Evolutionary conservation across 2,888 invertebrate genomes (phyloP).

Genomic region (Caradrina clavipalpis): DNA sequence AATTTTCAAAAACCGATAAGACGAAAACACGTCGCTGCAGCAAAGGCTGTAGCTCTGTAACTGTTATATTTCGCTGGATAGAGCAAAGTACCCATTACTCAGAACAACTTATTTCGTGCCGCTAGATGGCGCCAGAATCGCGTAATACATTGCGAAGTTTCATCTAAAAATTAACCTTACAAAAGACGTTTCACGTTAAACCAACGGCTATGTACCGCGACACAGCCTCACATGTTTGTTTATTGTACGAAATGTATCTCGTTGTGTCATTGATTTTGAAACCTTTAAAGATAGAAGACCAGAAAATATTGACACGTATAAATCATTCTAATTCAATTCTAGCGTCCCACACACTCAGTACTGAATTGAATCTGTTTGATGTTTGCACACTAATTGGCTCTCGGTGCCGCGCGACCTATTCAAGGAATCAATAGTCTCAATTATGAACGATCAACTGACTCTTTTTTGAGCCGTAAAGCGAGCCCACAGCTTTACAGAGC

Average conservation of each 20-base stretch:
- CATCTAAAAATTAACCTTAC: no score
- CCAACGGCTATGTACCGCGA: no score
- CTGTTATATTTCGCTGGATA: no score
- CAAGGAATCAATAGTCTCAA: conserved; percentile 60
- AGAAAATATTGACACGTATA: conserved; percentile 32
- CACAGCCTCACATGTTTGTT: no score
- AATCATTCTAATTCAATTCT: conserved; percentile 18
- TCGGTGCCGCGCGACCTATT: conserved; percentile 46
- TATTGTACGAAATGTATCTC: not conserved
- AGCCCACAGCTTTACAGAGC: conserved; percentile 42
- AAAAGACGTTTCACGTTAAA: no score
- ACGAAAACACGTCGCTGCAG: no score
- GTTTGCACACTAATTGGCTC: conserved; percentile 41
- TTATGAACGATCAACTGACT: conserved; percentile 58
- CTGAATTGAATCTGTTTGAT: conserved; percentile 36
- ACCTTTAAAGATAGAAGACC: conserved; percentile 7
- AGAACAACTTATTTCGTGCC: no score
- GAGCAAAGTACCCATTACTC: no score
- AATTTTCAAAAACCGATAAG: no score
- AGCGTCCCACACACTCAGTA: conserved; percentile 8
- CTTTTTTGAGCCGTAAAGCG: conserved; percentile 44
- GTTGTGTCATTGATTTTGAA: conserved; percentile 1
- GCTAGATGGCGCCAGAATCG: no score
- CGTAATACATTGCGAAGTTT: no score
- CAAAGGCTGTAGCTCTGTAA: no score